These are phyloP conservation scores for Pyrrhura leucotis DNA, from an alignment of 2,797 vertebrate genomes.

Conservation along the genomic window DNA sequence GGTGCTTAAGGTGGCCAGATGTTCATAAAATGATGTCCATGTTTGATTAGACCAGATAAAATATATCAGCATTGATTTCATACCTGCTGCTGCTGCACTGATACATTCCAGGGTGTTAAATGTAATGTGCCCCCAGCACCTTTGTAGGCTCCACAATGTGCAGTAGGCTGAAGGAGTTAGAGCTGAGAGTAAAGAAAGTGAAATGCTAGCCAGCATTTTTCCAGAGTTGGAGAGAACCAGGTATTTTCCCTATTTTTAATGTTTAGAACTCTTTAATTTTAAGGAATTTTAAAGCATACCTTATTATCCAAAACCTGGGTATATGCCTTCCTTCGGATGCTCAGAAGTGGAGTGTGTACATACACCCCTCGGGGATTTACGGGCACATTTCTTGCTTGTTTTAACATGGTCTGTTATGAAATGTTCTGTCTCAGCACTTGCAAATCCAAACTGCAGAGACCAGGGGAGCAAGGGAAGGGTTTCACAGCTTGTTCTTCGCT, in stretches of 20 bases:
- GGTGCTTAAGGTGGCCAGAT: neutral
- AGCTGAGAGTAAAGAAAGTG: neutral
- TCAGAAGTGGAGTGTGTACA: neutral
- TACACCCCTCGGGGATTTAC: neutral
- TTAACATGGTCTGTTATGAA: rapidly evolving
- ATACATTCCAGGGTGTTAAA: neutral
- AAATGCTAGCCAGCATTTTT: neutral
- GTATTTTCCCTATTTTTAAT: neutral
- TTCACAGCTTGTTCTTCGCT: neutral
- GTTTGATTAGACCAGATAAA: neutral
- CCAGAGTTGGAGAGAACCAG: neutral
- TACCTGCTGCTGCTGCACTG: neutral
- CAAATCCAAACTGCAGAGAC: neutral
- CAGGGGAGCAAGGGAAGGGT: neutral
- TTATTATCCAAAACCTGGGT: neutral
- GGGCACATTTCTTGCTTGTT: neutral
- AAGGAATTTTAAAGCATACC: neutral
- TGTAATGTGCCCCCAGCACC: rapidly evolving
- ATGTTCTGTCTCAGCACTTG: neutral
- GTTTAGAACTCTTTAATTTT: neutral
- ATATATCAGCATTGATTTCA: rapidly evolving
- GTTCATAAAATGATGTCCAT: rapidly evolving
- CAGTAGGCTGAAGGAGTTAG: neutral
- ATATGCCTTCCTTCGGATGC: neutral
- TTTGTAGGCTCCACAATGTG: rapidly evolving